phyloP scores from a whole-genome alignment of 2,888 invertebrate genomes.

The Luffia ferchaultella region DNA sequence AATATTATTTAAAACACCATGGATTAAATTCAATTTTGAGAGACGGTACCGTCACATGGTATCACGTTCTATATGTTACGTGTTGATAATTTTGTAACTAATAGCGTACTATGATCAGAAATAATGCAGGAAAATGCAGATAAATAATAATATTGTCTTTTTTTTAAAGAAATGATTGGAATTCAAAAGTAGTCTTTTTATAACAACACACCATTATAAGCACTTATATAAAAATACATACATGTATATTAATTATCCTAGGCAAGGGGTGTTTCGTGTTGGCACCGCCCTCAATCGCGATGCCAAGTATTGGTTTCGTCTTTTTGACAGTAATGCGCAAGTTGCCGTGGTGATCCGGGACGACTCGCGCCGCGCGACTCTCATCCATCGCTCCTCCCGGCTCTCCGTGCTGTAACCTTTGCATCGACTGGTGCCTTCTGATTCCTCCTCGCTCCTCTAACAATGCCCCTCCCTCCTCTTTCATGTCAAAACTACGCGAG shows the following conservation, averaged over 20 bases:
- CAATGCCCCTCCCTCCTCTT: constrained; percentile 80
- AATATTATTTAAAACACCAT: too few relatives aligned
- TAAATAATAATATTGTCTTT: too few relatives aligned
- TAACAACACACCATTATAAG: too few relatives aligned
- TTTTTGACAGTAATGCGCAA: constrained; percentile 90
- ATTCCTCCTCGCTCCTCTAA: constrained; percentile 72
- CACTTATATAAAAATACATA: constrained; percentile 67
- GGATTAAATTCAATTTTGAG: too few relatives aligned
- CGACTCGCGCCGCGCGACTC: constrained; percentile 69
- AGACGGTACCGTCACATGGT: too few relatives aligned
- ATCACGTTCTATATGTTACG: too few relatives aligned
- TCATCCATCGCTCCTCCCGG: constrained; percentile 50
- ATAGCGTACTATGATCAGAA: too few relatives aligned
- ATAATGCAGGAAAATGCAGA: too few relatives aligned
- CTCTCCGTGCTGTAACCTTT: constrained; percentile 72
- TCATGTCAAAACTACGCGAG: constrained; percentile 89
- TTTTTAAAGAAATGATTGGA: too few relatives aligned
- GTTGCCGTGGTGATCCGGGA: constrained; percentile 87
- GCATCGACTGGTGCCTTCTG: constrained; percentile 80
- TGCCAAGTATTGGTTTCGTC: constrained; percentile 92
- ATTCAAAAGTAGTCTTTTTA: too few relatives aligned
- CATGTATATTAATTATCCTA: constrained; percentile 95
- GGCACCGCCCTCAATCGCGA: constrained; percentile 97
- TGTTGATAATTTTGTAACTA: too few relatives aligned
- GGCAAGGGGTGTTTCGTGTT: constrained; percentile 95